A percentile compares a stretch with the other conserved stretches of the same genome.
phyloP scores from a whole-genome alignment of 2,888 invertebrate genomes.

The Neocrepidodera transversa region DNA sequence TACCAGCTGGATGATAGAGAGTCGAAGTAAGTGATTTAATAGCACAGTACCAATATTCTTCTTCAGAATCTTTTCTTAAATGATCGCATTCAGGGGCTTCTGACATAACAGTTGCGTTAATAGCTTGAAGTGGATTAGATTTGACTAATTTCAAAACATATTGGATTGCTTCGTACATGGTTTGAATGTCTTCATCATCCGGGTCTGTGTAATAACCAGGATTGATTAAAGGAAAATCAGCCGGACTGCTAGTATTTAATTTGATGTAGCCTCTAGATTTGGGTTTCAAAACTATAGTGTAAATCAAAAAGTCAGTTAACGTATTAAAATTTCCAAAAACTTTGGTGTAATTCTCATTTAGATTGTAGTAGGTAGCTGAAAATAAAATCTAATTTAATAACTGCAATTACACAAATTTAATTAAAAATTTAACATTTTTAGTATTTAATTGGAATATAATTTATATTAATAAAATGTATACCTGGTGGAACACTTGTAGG shows the following conservation, averaged over 20 bases:
- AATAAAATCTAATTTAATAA: too few relatives aligned
- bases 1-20: slow-evolving; percentile 63
- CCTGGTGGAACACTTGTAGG: slow-evolving; percentile 17
- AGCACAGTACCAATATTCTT: slow-evolving; percentile 62
- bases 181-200: slow-evolving; percentile 67
- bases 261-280: slow-evolving; percentile 47
- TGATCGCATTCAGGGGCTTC: slow-evolving; percentile 61
- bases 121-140: slow-evolving; percentile 67
- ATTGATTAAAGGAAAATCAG: slow-evolving; percentile 49
- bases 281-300: slow-evolving; percentile 40
- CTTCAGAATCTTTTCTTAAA: slow-evolving; percentile 46
- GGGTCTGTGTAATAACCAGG: slow-evolving; percentile 41
- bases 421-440: too few relatives aligned
- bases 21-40: slow-evolving; percentile 59
- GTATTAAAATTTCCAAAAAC: background rate
- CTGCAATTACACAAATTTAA: too few relatives aligned
- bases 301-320: slow-evolving; percentile 10
- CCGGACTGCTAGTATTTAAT: slow-evolving; percentile 47
- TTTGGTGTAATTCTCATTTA: background rate
- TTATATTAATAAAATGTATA: too few relatives aligned
- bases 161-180: slow-evolving; percentile 67
- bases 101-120: slow-evolving; percentile 64
- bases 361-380: slow-evolving; percentile 9
- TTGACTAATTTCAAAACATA: slow-evolving; percentile 40
- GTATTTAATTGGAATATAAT: too few relatives aligned